Base-by-base conservation (phyloP, 2,113 vertebrate species). In the Apteryx mantelli region DNA sequence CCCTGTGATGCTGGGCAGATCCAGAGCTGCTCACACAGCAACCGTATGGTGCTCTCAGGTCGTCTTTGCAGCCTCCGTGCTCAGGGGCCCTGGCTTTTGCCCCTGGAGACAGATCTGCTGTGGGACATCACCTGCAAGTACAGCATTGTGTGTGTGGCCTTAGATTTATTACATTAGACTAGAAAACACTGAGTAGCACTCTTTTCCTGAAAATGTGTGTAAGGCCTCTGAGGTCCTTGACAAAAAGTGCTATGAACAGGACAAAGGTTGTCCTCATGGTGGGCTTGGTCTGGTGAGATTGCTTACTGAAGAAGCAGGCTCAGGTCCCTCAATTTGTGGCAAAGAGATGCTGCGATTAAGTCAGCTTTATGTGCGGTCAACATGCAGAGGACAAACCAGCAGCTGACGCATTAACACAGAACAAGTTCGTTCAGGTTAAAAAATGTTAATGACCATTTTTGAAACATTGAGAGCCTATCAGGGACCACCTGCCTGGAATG, bases 361-460 rank as follows among this genome's bases (percentile, higher is more conserved):
- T 7, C 86, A 38, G 86, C 92, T 89, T 88, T 90, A 53, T 46
- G 91, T 76, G 77, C 1, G 11, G 96, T 96, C 91, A 95, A 9
- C 78, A 7, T 55, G 69, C 68, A 74, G 88, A 97, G 97, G 95
- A 73, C 92, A 87, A 95, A 70, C 17, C 60, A 82, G 87, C 82
- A 82, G 92, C 93, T 5, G 13, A 89, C 97, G 95, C 94, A 97
- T 98, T 98, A 98, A 94, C 61, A 0, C 5, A 93, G 88, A 97
- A 82, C 95, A 96, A 97, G 95, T 97, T 98, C 76, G 92, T 96
- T 97, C 92, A 90, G 95, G 95, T 96, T 93, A 69, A 95, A 97
- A 97, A 96, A 92, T 20, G 80, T 91, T 98, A 98, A 98, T 96
- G 97, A 97, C 94, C 89, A 48, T 87, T 97, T 97, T 88, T 97